Base-by-base conservation (phyloP, 2,113 vertebrate genomes). In the Rhinolophus ferrumequinum region DNA sequence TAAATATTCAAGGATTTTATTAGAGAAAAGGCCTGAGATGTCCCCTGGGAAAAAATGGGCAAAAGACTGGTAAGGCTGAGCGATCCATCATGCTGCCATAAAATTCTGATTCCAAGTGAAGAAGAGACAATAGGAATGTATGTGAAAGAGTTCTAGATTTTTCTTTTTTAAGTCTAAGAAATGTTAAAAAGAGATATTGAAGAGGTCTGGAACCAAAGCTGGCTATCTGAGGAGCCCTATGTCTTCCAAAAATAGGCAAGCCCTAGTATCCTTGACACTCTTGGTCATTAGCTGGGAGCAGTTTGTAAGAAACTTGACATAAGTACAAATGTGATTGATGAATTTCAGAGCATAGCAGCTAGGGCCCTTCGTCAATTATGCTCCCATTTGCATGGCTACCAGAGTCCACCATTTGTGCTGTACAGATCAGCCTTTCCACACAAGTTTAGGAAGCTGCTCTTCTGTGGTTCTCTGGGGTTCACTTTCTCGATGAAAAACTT, bases 391-490 rank as follows among this genome's bases (percentile, higher is more conserved):
- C 47, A 50, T 8, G 9, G 33, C 56, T 72, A 79, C 8, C 33
- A 58, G 14, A 77, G 24, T 52, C 38, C 28, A 86, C n/a, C 8
- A 4, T 14, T 18, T 72, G 19, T 73, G 5, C 15, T 86, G 0
- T 28, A 21, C 2, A 67, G 28, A 72, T 44, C 0, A 56, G 28
- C 2, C 8, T 67, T 38, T 92, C 12, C 50, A 22, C 3, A 2
- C 0, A 41, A 30, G 2, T 41, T 58, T 56, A 79, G 1, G 14
- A 6, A 62, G 13, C 0, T 12, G 26, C 2, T 69, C 11, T 62
- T 56, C 8, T 16, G 5, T 77, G 41, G 33, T 93, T 35, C 44
- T 33, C 19, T 69, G 44, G 24, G 18, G 13, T 22, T 16, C 5
- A 44, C 41, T 80, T 86, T 92, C 56, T 60, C 11, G n/a, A 76